Base-by-base conservation (phyloP, 2,888 invertebrate species). In the Disparrhopalites patrizii region DNA sequence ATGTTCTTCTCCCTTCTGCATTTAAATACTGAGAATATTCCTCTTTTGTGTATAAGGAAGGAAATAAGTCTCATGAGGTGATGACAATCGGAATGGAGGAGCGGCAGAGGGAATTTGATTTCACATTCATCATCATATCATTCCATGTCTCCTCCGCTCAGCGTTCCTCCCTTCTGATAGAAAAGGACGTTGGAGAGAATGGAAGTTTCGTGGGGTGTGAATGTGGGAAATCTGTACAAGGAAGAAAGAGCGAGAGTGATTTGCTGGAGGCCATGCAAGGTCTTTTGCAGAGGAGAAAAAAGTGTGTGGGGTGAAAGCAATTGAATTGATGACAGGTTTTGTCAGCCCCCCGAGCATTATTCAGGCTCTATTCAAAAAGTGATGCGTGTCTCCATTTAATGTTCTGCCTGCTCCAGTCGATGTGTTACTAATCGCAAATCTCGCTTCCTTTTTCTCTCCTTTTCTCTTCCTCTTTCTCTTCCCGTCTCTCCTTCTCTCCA, bases 91-190 rank as follows among this genome's bases (percentile, higher is more conserved):
- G 43, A 43, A 18, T 43, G 15, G 8, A 43, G n/a, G 43, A 5
- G 8, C 5, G 43, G 43, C 43, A 43, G n/a, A 10, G 5, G n/a
- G n/a, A 43, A 43, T 43, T 43, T 43, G 43, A 43, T 43, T 43
- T 43, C 43, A n/a, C 43, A 43, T 43, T 43, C 43, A 43, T 43
- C 43, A 43, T 43, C 43, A 43, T 43, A n/a, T n/a, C n/a, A n/a
- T n/a, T n/a, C n/a, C n/a, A n/a, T n/a, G n/a, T n/a, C n/a, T n/a
- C n/a, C n/a, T n/a, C n/a, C n/a, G n/a, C n/a, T n/a, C n/a, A n/a
- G n/a, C n/a, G n/a, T n/a, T 20, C 43, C n/a, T 43, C 43, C 15
- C n/a, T 18, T 18, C 8, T 15, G 43, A 5, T n/a, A n/a, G 43
- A 33, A 33, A 33, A 15, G 15, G 36, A 33, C 15, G 7, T 15